phyloP scores from a whole-genome alignment of 2,797 vertebrate genomes.

The Chlorospingus flavigularis region DNA sequence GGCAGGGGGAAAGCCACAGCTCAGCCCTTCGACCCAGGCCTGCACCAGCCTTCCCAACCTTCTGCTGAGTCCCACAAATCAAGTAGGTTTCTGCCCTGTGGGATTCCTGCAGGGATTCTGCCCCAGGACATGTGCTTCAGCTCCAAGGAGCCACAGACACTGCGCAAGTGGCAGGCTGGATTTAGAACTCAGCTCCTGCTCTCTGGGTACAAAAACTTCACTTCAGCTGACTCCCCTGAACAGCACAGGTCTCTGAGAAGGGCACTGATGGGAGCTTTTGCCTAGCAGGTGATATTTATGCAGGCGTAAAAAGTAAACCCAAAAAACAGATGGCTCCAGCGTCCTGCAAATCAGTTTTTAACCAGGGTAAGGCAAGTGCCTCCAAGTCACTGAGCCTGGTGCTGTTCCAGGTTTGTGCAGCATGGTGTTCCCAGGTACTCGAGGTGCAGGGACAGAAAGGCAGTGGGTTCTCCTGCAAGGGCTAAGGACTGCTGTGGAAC shows the following conservation, averaged over 20 bases:
- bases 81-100: neutral
- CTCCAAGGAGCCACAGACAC: neutral
- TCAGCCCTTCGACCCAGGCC: neutral
- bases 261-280: conserved; percentile 24
- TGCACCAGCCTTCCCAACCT: neutral
- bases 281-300: conserved; percentile 1
- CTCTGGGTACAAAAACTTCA: neutral
- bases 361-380: neutral
- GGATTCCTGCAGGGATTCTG: neutral
- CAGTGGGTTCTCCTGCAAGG: neutral
- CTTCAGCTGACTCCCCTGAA: neutral
- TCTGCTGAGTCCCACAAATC: neutral
- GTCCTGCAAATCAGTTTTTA: neutral
- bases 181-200: neutral
- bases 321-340: neutral
- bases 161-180: neutral
- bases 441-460: neutral
- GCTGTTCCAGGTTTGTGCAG: neutral
- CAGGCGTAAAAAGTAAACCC: conserved; percentile 28
- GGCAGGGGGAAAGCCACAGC: neutral
- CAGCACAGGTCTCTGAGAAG: neutral
- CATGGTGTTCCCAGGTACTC: neutral
- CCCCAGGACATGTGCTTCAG: neutral
- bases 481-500: neutral
- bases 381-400: neutral